phyloP scores from a whole-genome alignment of 2,888 invertebrate species.

The Dexiosoma caninum region DNA sequence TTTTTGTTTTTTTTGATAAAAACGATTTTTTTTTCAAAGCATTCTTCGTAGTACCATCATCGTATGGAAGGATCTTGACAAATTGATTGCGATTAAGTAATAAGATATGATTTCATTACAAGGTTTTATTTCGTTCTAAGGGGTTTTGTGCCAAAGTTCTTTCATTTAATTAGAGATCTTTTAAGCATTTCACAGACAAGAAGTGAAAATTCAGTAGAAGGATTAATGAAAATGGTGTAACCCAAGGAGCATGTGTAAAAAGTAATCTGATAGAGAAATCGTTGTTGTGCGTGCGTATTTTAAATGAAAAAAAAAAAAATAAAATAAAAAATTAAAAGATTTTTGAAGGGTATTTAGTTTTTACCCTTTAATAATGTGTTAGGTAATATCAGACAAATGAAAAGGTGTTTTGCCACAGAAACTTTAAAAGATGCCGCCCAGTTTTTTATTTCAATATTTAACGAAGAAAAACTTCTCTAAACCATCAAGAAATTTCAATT shows the following conservation, averaged over 20 bases:
- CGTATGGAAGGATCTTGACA: slow-evolving; percentile 34
- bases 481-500: too few relatives aligned
- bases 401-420: slow-evolving; percentile 42
- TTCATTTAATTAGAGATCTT: slow-evolving; percentile 5
- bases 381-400: slow-evolving; percentile 9
- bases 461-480: too few relatives aligned
- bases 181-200: slow-evolving; percentile 14
- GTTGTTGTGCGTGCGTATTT: background rate
- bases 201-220: slow-evolving; percentile 25
- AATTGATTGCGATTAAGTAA: slow-evolving; percentile 64
- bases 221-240: slow-evolving; percentile 43
- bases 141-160: background rate
- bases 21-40: background rate
- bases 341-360: slow-evolving; percentile 7
- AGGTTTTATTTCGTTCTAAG: background rate
- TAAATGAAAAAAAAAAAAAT: background rate
- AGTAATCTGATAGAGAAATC: slow-evolving; percentile 53
- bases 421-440: slow-evolving; percentile 23
- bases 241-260: slow-evolving; percentile 52
- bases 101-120: slow-evolving; percentile 53
- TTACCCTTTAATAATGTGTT: slow-evolving; percentile 48
- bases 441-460: too few relatives aligned
- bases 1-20: background rate
- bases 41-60: background rate
- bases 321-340: slow-evolving; percentile 5